A percentile compares a stretch with the other conserved stretches of the same genome.
phyloP scores from a whole-genome alignment of 2,888 invertebrate genomes.

The Leptodirus hochenwartii region DNA sequence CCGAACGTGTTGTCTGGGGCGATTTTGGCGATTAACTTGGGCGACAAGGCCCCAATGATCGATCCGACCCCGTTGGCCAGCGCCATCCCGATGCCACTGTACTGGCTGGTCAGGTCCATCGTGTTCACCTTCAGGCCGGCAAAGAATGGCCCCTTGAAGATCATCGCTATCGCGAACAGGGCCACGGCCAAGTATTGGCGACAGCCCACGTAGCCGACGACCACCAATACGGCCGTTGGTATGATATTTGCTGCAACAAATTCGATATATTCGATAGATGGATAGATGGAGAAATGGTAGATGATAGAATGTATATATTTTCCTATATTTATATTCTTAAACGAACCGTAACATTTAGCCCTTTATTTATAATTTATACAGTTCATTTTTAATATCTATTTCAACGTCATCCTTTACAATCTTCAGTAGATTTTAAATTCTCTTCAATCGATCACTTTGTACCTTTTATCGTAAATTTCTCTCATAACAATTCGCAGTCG shows the following conservation, averaged over 20 bases:
- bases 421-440: too few species aligned
- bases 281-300: constrained; percentile 4
- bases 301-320: not conserved
- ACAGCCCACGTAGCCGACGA: constrained; percentile 11
- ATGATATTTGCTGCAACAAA: constrained; percentile 9
- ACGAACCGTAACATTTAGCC: too few species aligned
- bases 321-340: too few species aligned
- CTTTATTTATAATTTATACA: too few species aligned
- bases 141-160: constrained; percentile 11
- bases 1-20: constrained; percentile 8
- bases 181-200: constrained; percentile 4
- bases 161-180: constrained; percentile 9
- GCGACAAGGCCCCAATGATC: constrained; percentile 10
- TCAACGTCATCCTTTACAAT: too few species aligned
- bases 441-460: too few species aligned
- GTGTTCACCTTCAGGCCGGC: constrained; percentile 12
- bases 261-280: too few species aligned
- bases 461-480: too few species aligned
- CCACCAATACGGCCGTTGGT: constrained; percentile 8
- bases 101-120: constrained; percentile 13
- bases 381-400: too few species aligned
- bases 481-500: too few species aligned
- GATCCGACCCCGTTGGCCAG: constrained; percentile 12
- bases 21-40: constrained; percentile 9
- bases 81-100: constrained; percentile 12